phyloP scores from a whole-genome alignment of 2,888 invertebrate genomes.

The Harmothoe impar region DNA sequence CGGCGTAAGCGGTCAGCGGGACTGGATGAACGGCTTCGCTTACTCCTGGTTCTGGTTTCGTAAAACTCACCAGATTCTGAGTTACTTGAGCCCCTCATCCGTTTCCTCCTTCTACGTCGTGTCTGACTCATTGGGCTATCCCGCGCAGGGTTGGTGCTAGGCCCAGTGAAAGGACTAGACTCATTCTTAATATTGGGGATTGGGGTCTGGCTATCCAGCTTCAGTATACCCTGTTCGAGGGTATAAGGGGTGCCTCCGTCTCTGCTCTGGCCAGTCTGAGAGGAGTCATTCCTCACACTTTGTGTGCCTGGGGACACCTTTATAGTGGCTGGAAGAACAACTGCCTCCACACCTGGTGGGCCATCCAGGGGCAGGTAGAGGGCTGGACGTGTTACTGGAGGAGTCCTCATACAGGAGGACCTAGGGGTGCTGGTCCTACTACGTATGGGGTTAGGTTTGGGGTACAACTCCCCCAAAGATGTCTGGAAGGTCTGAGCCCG shows the following conservation, averaged over 20 bases:
- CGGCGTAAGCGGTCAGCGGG: background rate
- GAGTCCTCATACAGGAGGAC: too few relatives aligned
- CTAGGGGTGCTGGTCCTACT: background rate
- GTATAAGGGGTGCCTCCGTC: too few relatives aligned
- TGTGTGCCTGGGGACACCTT: background rate
- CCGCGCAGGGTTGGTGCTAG: background rate
- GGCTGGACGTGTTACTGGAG: background rate
- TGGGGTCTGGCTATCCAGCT: too few relatives aligned
- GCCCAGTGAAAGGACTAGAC: background rate
- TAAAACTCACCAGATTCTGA: background rate
- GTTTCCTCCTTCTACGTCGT: background rate
- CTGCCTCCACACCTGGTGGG: background rate
- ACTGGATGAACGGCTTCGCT: background rate
- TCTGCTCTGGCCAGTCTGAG: too few relatives aligned
- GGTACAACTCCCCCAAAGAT: background rate
- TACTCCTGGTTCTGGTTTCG: background rate
- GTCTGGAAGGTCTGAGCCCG: constrained; percentile 5
- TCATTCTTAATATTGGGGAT: background rate
- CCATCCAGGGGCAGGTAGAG: background rate
- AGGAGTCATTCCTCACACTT: too few relatives aligned
- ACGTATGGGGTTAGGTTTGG: background rate
- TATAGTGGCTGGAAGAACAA: background rate
- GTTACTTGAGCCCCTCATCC: background rate
- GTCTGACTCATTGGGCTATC: background rate
- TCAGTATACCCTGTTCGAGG: too few relatives aligned